Conservation (phyloP, 1,140 invertebrate genomes). For the Megathymus violae region DNA sequence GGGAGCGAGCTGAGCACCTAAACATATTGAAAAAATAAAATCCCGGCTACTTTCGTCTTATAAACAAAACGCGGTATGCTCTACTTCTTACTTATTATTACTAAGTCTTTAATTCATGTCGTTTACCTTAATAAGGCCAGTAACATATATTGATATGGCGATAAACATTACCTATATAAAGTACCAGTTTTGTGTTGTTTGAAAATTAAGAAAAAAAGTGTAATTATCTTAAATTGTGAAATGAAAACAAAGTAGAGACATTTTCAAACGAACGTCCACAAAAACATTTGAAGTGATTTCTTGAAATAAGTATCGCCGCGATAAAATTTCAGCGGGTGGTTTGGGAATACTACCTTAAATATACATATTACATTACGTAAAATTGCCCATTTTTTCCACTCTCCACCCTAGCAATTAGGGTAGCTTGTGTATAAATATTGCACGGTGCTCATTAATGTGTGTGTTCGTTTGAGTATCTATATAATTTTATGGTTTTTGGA, state of each 20-base stretch:
- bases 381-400: slow-evolving; percentile 84
- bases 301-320: slow-evolving; percentile 74
- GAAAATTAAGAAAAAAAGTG: no score
- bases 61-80: slow-evolving; percentile 45
- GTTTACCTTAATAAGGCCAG: no score
- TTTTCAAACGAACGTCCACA: slow-evolving; percentile 44
- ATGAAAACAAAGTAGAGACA: slow-evolving; percentile 60
- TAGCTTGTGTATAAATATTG: slow-evolving; percentile 82
- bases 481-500: slow-evolving; percentile 75
- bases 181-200: no score
- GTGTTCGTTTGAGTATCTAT: slow-evolving; percentile 76
- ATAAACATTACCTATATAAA: no score
- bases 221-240: no score
- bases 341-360: slow-evolving; percentile 79
- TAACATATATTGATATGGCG: no score
- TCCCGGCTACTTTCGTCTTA: slow-evolving; percentile 66
- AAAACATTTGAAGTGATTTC: slow-evolving; percentile 79
- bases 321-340: slow-evolving; percentile 70
- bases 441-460: slow-evolving; percentile 80
- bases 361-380: slow-evolving; percentile 84
- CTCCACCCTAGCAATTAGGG: slow-evolving; percentile 83
- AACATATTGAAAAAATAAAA: slow-evolving; percentile 84
- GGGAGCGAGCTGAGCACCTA: slow-evolving; percentile 75
- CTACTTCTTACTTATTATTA: no score
- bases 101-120: no score